Evolutionary conservation across 2,797 vertebrate genomes (phyloP).

Genomic region (Microctenopoma lineatum): DNA sequence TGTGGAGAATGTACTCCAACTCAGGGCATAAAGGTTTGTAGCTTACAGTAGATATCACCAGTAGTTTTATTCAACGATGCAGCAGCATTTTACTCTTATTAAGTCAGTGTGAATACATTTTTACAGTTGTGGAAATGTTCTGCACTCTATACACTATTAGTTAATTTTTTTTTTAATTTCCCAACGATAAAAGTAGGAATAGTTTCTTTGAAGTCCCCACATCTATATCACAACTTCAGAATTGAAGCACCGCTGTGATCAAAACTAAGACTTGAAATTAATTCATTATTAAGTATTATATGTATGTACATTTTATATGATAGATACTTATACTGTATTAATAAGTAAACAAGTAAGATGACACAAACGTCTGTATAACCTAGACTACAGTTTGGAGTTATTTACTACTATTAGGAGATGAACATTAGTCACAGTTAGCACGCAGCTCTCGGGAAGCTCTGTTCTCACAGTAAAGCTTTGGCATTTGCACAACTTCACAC

Average conservation of each 20-base stretch:
- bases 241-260: too few relatives aligned
- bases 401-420: conserved; percentile 1
- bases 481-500: neutral
- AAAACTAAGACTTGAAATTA: too few relatives aligned
- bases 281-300: too few relatives aligned
- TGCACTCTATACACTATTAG: too few relatives aligned
- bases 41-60: conserved; percentile 15
- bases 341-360: neutral
- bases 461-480: conserved; percentile 1
- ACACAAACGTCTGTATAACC: neutral
- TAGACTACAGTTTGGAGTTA: neutral
- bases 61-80: conserved; percentile 25
- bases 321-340: neutral
- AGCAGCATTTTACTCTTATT: conserved; percentile 18
- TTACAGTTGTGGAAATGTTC: neutral
- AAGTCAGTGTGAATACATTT: conserved; percentile 26
- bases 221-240: too few relatives aligned
- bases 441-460: neutral
- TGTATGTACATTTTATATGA: neutral
- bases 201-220: too few relatives aligned
- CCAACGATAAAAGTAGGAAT: too few relatives aligned
- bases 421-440: neutral
- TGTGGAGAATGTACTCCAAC: conserved; percentile 43
- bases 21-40: conserved; percentile 25
- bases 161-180: too few relatives aligned